These are phyloP conservation scores for Oscheius sp. DNA, from an alignment of 2,888 invertebrate genomes.

Conservation along the genomic window DNA sequence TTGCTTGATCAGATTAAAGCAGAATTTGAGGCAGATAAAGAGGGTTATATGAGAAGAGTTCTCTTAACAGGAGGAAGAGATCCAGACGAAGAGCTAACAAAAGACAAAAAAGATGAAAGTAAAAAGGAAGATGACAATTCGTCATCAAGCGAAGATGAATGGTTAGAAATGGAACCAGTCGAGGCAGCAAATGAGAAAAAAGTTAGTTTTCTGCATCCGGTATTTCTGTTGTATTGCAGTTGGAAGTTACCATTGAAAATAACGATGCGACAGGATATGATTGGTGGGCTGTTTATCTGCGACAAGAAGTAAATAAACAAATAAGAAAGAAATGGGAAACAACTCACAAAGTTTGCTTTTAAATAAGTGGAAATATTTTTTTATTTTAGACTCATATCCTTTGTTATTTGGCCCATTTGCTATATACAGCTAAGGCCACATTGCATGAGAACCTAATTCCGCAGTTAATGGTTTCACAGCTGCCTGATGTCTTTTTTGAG, in stretches of 20 bases:
- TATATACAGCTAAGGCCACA: slow-evolving; percentile 28
- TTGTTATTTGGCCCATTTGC: slow-evolving; percentile 46
- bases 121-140: slow-evolving; percentile 2
- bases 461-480: slow-evolving; percentile 42
- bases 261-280: slow-evolving; percentile 35
- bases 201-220: too few species aligned
- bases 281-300: slow-evolving; percentile 47
- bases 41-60: slow-evolving; percentile 2
- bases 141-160: slow-evolving; percentile 56
- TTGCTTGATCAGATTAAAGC: not conserved
- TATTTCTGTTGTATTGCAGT: not conserved
- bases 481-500: slow-evolving; percentile 29
- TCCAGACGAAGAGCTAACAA: slow-evolving; percentile 6
- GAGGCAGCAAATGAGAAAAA: slow-evolving; percentile 31
- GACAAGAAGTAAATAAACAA: slow-evolving; percentile 46
- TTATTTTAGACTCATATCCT: slow-evolving; percentile 41
- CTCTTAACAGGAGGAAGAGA: not conserved
- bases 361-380: not conserved
- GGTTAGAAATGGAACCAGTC: slow-evolving; percentile 59
- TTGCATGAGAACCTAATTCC: slow-evolving; percentile 47
- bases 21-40: not conserved
- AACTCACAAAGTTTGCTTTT: slow-evolving; percentile 39
- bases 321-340: slow-evolving; percentile 45
- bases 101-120: not conserved
- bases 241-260: slow-evolving; percentile 33